phyloP scores from a whole-genome alignment of 2,113 vertebrate species.

The Atlantisia rogersi region DNA sequence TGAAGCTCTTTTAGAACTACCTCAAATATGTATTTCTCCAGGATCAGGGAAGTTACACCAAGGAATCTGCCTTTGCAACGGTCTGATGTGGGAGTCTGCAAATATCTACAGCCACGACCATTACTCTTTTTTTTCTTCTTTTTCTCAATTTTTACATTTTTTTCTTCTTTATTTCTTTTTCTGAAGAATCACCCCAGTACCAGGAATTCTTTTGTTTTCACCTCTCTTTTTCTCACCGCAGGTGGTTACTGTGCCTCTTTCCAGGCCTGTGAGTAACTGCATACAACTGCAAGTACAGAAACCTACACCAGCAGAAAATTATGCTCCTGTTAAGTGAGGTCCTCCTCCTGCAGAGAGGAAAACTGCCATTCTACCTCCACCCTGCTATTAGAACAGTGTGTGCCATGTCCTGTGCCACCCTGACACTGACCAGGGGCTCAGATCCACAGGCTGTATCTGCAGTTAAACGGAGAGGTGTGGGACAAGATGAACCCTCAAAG shows the following conservation, averaged over 20 bases:
- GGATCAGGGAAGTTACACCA: background rate
- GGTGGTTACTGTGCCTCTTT: background rate
- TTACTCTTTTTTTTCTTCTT: background rate
- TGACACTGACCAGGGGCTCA: background rate
- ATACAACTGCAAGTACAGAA: background rate
- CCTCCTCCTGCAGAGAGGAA: background rate
- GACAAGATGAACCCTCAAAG: background rate
- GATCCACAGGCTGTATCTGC: background rate
- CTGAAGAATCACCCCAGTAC: background rate
- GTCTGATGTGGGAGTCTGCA: background rate
- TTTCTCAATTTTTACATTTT: too few relatives aligned
- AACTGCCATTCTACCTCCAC: background rate
- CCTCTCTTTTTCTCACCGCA: background rate
- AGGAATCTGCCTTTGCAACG: background rate
- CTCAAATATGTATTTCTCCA: background rate
- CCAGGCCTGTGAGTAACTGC: background rate
- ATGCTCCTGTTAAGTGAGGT: background rate
- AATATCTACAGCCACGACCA: background rate
- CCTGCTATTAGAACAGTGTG: background rate
- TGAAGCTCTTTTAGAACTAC: background rate
- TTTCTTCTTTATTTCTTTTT: too few relatives aligned
- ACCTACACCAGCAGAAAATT: background rate
- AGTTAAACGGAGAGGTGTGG: background rate
- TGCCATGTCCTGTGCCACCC: background rate
- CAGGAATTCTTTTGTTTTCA: background rate